Evolutionary conservation across 2,888 invertebrate genomes (phyloP).

Genomic region (Cyrtodaria siliqua): DNA sequence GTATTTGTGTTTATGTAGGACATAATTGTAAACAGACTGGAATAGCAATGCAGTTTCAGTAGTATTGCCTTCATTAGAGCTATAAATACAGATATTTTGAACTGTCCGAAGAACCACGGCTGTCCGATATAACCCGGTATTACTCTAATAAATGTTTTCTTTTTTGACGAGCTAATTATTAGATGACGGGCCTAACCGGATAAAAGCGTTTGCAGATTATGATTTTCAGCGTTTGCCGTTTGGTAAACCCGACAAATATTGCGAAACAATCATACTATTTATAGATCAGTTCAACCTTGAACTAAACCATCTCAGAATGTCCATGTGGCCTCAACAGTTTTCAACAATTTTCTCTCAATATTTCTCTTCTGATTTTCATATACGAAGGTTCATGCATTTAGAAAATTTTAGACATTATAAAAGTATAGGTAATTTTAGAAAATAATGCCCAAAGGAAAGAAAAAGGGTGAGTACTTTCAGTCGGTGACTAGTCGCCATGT

Average conservation of each 20-base stretch:
- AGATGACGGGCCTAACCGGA: no score
- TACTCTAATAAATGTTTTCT: no score
- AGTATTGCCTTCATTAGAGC: no score
- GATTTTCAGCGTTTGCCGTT: no score
- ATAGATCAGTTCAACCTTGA: slow-evolving; percentile 58
- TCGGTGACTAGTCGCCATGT: slow-evolving; percentile 14
- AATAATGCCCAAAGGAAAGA: slow-evolving; percentile 81
- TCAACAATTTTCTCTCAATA: slow-evolving; percentile 63
- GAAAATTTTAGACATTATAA: slow-evolving; percentile 72
- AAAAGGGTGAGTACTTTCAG: slow-evolving; percentile 68
- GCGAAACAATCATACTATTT: slow-evolving; percentile 21
- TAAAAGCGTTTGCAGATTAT: no score
- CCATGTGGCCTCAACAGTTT: slow-evolving; percentile 72
- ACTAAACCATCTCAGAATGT: slow-evolving; percentile 60
- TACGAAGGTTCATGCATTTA: slow-evolving; percentile 76
- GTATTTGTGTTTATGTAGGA: no score
- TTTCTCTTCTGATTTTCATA: slow-evolving; percentile 75
- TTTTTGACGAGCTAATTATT: no score
- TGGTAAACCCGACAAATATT: not conserved
- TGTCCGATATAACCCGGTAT: no score
- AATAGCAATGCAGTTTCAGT: no score
- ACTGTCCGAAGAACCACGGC: no score
- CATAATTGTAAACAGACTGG: no score
- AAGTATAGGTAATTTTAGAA: slow-evolving; percentile 67
- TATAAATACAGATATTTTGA: no score